A percentile compares a stretch with the other conserved stretches of the same genome.
Evolutionary conservation across 2,113 vertebrate genomes (phyloP).

Genomic region (Pseudopipra pipra): DNA sequence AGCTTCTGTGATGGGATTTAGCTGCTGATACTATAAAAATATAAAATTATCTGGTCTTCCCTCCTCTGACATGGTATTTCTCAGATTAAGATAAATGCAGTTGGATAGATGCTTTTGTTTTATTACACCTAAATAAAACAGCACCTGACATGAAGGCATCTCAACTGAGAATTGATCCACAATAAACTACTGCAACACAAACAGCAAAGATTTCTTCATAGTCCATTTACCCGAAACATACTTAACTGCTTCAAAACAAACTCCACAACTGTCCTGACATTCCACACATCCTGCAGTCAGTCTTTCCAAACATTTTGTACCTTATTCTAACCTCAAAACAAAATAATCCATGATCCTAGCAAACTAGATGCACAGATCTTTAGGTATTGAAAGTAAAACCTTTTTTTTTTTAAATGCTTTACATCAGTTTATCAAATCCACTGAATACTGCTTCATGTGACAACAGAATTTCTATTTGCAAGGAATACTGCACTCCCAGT

Average conservation of each 20-base stretch:
- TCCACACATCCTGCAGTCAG: neutral
- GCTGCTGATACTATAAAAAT: neutral
- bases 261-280: neutral
- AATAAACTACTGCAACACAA: neutral
- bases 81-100: neutral
- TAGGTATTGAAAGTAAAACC: neutral
- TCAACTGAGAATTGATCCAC: constrained; percentile 1
- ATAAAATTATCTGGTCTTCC: neutral
- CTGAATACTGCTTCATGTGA: neutral
- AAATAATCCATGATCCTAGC: neutral
- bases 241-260: neutral
- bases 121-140: constrained; percentile 1
- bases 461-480: neutral
- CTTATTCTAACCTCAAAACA: neutral
- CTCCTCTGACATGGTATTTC: neutral
- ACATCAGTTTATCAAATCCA: neutral
- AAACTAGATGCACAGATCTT: neutral
- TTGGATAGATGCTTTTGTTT: neutral
- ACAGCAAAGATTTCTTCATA: neutral
- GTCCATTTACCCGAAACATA: neutral
- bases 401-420: neutral
- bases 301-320: neutral
- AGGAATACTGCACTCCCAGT: neutral
- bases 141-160: neutral
- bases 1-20: neutral